A percentile compares a stretch with the other conserved stretches of the same genome.
These are phyloP conservation scores for Trichechus manatus DNA, from an alignment of 2,113 vertebrate species.

Conservation along the genomic window DNA sequence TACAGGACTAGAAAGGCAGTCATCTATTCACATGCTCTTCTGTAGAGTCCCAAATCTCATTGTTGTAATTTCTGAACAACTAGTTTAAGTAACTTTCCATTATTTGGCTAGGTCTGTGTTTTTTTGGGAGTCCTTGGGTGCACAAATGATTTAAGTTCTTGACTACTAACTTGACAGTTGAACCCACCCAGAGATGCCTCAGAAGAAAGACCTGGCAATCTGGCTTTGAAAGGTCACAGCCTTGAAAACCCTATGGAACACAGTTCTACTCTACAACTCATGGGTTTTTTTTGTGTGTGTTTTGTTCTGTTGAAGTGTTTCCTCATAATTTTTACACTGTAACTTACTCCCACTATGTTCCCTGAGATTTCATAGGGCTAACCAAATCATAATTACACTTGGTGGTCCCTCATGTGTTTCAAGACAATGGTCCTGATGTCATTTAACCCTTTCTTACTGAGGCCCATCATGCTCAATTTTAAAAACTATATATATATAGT, in stretches of 20 bases:
- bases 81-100: background rate
- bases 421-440: background rate
- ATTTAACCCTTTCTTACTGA: background rate
- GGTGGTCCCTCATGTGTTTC: background rate
- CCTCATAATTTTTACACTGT: background rate
- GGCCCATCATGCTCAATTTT: background rate
- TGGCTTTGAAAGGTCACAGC: background rate
- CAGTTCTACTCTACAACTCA: background rate
- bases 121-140: no score
- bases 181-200: background rate
- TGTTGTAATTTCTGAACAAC: conserved; percentile 9
- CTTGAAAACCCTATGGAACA: background rate
- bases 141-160: background rate
- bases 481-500: background rate
- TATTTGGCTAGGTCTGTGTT: background rate
- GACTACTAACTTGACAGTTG: background rate
- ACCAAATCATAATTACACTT: background rate
- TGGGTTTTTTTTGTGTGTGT: background rate
- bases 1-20: background rate
- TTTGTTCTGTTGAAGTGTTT: background rate
- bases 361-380: background rate
- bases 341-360: background rate
- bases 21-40: background rate
- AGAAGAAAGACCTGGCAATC: background rate
- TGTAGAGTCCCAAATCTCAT: background rate